A percentile compares a stretch with the other conserved stretches of the same genome.
These are phyloP conservation scores for Siderastrea radians DNA, from an alignment of 92 coral and sea anemone species.

Conservation along the genomic window DNA sequence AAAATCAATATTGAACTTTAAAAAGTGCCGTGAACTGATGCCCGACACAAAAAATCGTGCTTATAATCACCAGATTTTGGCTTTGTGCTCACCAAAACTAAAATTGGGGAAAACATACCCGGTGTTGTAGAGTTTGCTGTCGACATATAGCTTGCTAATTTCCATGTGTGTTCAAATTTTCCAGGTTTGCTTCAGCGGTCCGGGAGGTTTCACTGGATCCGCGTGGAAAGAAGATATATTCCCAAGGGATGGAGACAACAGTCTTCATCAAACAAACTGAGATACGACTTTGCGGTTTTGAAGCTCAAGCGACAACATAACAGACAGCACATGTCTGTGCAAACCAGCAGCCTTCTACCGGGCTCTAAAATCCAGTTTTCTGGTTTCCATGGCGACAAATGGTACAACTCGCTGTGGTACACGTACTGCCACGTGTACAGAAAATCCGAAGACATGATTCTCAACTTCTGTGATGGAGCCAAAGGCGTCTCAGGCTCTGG, in stretches of 20 bases:
- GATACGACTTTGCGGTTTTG: constrained; percentile 86
- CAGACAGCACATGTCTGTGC: constrained; percentile 76
- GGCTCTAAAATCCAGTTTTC: constrained; percentile 80
- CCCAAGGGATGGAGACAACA: constrained; percentile 73
- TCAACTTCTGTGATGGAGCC: constrained; percentile 80
- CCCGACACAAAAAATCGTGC: too few relatives aligned
- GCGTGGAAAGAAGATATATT: constrained; percentile 66
- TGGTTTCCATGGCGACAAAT: constrained; percentile 90
- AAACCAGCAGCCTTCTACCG: constrained; percentile 58
- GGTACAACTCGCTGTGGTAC: constrained; percentile 81
- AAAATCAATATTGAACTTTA: not conserved
- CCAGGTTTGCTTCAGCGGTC: constrained; percentile 78
- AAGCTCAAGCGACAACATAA: constrained; percentile 72
- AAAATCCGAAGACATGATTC: constrained; percentile 64
- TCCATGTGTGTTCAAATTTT: not conserved
- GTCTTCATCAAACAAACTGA: constrained; percentile 35
- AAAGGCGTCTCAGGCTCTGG: constrained; percentile 93
- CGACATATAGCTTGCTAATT: too few relatives aligned
- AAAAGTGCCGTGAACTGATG: too few relatives aligned
- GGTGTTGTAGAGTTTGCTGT: too few relatives aligned
- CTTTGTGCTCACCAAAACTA: too few relatives aligned
- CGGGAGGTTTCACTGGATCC: constrained; percentile 81
- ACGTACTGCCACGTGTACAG: constrained; percentile 63
- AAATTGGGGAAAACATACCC: too few relatives aligned
- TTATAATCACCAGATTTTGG: too few relatives aligned